Conservation (phyloP, 2,797 vertebrate genomes). For the Semotilus atromaculatus region DNA sequence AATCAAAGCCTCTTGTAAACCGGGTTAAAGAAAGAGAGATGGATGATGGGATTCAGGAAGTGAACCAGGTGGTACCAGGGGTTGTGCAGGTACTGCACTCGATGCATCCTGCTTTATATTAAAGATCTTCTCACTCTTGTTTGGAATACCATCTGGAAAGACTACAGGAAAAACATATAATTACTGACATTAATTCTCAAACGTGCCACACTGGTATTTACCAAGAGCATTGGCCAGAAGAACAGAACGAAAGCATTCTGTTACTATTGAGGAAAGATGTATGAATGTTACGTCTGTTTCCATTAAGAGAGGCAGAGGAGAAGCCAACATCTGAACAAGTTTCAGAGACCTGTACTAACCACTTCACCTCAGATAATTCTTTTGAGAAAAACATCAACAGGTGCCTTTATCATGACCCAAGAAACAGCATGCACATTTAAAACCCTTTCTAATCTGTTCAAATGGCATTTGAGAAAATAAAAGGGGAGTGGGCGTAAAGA, state of each 20-base stretch:
- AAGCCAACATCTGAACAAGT: not conserved
- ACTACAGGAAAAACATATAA: slow-evolving; percentile 11
- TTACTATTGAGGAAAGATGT: not conserved
- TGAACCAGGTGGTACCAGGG: slow-evolving; percentile 50
- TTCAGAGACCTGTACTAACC: not conserved
- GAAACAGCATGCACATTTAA: not conserved
- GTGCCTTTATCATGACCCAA: not conserved
- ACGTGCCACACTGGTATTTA: slow-evolving; percentile 12
- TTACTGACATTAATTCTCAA: slow-evolving; percentile 27
- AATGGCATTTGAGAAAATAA: slow-evolving; percentile 11
- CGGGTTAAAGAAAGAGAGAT: slow-evolving; percentile 52
- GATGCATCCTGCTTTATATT: slow-evolving; percentile 21
- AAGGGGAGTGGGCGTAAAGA: not conserved
- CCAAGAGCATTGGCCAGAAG: not conserved
- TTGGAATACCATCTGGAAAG: slow-evolving; percentile 25
- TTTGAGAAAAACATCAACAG: not conserved
- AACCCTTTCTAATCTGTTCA: not conserved
- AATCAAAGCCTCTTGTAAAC: slow-evolving; percentile 45
- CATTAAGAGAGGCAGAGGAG: not conserved
- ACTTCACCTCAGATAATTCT: not conserved
- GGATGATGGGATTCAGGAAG: slow-evolving; percentile 63
- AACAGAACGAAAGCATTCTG: not conserved
- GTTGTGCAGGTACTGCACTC: slow-evolving; percentile 11
- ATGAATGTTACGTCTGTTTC: not conserved
- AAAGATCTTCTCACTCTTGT: slow-evolving; percentile 6